A percentile compares a stretch with the other conserved stretches of the same genome.
Evolutionary conservation across 2,113 vertebrate species (phyloP).

Genomic region (Prinia subflava): DNA sequence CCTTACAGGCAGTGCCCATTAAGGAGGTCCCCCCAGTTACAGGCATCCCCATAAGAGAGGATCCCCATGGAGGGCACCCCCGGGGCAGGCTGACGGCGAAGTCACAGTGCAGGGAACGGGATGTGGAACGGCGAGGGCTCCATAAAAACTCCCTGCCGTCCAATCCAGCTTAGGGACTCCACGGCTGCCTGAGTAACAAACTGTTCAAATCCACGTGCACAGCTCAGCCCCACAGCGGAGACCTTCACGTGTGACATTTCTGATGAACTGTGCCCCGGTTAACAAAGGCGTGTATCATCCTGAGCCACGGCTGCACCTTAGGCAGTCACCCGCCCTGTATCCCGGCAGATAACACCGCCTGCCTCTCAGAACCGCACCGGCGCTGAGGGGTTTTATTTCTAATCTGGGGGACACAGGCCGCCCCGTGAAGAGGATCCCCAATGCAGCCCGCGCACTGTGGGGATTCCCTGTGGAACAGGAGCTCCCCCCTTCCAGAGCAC

Average conservation of each 20-base stretch:
- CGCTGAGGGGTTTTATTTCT: background rate
- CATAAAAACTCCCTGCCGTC: accelerated
- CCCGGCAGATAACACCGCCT: accelerated
- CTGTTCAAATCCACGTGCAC: background rate
- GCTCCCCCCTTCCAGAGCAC: background rate
- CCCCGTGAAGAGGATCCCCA: background rate
- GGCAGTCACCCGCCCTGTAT: background rate
- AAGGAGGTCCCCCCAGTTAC: too few relatives aligned
- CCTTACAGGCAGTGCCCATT: too few relatives aligned
- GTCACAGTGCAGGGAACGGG: accelerated
- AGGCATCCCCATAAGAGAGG: too few relatives aligned
- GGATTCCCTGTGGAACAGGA: background rate
- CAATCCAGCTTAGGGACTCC: background rate
- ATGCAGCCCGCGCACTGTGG: accelerated
- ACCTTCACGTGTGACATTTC: background rate
- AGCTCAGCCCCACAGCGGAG: accelerated
- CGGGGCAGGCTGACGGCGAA: accelerated
- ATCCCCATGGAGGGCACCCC: accelerated
- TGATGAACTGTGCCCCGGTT: accelerated
- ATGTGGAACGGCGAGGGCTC: accelerated
- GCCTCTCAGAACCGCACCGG: accelerated
- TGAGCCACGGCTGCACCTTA: accelerated
- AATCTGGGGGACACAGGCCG: accelerated
- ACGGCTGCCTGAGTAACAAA: background rate
- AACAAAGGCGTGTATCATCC: too few relatives aligned